Percentiles rank a stretch among this genome's conserved stretches.
Evolutionary conservation across 2,888 invertebrate species (phyloP).

Genomic region (Heteromyza rotundicornis): DNA sequence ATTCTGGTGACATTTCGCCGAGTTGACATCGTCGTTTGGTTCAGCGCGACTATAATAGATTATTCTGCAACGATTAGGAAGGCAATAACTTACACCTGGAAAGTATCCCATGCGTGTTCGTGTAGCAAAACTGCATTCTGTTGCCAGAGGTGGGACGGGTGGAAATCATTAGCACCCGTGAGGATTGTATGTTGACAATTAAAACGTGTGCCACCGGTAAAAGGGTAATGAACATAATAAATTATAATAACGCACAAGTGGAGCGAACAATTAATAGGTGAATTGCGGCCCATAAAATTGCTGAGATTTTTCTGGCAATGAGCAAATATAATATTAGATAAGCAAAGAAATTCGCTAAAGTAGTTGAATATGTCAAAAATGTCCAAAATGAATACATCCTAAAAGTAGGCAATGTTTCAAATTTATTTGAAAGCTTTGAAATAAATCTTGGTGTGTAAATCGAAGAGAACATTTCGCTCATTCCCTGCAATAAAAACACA

Average conservation of each 20-base stretch:
- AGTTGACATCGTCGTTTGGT: not conserved
- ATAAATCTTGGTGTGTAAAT: too few relatives aligned
- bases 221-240: slow-evolving; percentile 27
- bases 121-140: slow-evolving; percentile 19
- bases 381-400: too few relatives aligned
- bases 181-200: slow-evolving; percentile 26
- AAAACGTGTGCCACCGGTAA: slow-evolving; percentile 25
- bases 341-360: too few relatives aligned
- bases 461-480: too few relatives aligned
- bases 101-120: slow-evolving; percentile 57
- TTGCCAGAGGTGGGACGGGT: slow-evolving; percentile 17
- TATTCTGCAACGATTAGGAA: slow-evolving; percentile 60
- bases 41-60: slow-evolving; percentile 50
- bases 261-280: slow-evolving; percentile 5
- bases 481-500: too few relatives aligned
- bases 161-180: slow-evolving; percentile 19
- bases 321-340: too few relatives aligned
- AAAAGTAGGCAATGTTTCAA: too few relatives aligned
- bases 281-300: not conserved
- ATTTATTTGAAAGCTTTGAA: too few relatives aligned
- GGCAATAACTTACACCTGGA: slow-evolving; percentile 61
- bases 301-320: too few relatives aligned
- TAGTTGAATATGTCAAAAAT: too few relatives aligned
- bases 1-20: slow-evolving; percentile 28
- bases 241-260: slow-evolving; percentile 18